phyloP scores from a whole-genome alignment of 1,140 invertebrate species.

The Drosophila tani region DNA sequence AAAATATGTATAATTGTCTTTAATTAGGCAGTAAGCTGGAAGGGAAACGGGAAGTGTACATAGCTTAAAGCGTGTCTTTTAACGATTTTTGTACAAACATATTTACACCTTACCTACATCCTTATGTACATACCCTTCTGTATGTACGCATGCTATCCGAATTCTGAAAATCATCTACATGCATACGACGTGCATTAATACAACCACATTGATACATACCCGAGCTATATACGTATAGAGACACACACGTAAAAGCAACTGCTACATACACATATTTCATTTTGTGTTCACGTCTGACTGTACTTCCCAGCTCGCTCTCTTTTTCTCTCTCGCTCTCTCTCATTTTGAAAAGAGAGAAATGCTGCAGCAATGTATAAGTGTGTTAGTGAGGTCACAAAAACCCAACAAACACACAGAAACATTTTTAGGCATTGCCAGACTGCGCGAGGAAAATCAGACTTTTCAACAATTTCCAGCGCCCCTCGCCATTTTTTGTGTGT shows the following conservation, averaged over 20 bases:
- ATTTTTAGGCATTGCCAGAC: neutral
- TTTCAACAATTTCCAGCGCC: neutral
- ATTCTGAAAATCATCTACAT: slow-evolving; percentile 34
- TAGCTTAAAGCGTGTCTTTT: neutral
- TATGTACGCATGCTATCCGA: slow-evolving; percentile 48
- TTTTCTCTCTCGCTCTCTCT: slow-evolving; percentile 55
- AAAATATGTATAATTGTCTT: neutral
- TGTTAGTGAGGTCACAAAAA: slow-evolving; percentile 74
- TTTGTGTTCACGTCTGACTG: slow-evolving; percentile 81
- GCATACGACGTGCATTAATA: slow-evolving; percentile 52
- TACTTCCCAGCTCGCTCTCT: slow-evolving; percentile 68
- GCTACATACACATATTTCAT: slow-evolving; percentile 80
- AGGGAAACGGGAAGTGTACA: neutral
- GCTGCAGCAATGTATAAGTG: slow-evolving; percentile 67
- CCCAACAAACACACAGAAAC: slow-evolving; percentile 44
- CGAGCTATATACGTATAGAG: slow-evolving; percentile 27
- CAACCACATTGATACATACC: slow-evolving; percentile 53
- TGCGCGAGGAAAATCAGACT: neutral
- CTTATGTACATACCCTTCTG: slow-evolving; percentile 15
- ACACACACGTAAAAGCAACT: slow-evolving; percentile 42
- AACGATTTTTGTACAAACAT: slow-evolving; percentile 9
- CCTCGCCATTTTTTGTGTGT: neutral
- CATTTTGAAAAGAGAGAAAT: slow-evolving; percentile 61
- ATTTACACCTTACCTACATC: slow-evolving; percentile 21
- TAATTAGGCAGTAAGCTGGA: neutral